Base-by-base conservation (phyloP, 2,113 vertebrate species). In the Motacilla alba region DNA sequence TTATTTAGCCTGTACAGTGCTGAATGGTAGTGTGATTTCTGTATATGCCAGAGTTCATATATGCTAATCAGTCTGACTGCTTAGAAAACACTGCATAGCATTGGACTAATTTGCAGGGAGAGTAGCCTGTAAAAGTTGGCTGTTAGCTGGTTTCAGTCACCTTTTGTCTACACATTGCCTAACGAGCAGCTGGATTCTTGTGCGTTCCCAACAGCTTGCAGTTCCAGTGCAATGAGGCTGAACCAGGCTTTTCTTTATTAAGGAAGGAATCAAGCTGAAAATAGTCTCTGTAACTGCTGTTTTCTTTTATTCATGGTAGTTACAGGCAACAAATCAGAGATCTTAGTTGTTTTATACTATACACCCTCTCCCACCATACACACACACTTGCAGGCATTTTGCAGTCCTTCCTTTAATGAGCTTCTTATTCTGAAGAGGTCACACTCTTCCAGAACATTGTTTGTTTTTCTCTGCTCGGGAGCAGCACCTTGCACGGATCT, bases 21-120 rank as follows among this genome's bases (percentile, higher is more conserved):
- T 93, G 60, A 94, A 79, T 24, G 70, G 35, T 60, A 39, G 63
- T 77, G 30, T 77, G 85, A 81, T 96, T 94, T 94, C 83, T 86
- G 20, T 83, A n/a, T 14, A 30, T 84, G 47, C 52, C 63, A 8
- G 31, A 74, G 83, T 90, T 95, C 52, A 64, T 41, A 23, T 37
- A 63, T 77, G 30, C 52, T 81, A 52, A 81, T 78, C 31, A 74
- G 11, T 33, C 26, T 64, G 68, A 83, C 56, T 75, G 50, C 72
- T 78, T 81, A 74, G 46, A 67, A 91, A 90, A 47, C 39, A 8
- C 8, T 58, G 24, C 1, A 0, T 33, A 53, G 55, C 35, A 55
- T 11, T 6, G 19, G 22, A 9, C 28, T 18, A 27, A 18, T 83
- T 44, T 72, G 47, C 33, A 69, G 44, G 0, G 0, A 64, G 14